A percentile compares a stretch with the other conserved stretches of the same genome.
Conservation (phyloP, 2,888 invertebrate species). For the Allacma fusca region DNA sequence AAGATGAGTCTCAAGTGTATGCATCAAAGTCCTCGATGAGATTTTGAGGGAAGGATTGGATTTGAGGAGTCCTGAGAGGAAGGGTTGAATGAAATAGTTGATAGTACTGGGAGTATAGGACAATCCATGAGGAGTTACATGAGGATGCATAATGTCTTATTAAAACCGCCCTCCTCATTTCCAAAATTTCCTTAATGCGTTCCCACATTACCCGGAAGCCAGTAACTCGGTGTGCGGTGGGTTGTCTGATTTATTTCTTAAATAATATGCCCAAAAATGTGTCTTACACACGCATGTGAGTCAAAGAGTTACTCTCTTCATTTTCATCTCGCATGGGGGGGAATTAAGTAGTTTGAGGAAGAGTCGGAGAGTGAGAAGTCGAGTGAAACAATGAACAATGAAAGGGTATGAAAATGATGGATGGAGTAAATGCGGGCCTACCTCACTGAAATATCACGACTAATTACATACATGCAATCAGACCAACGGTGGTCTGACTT, state of each 20-base stretch:
- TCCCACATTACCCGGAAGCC: conserved; percentile 38
- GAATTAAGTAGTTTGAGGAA: neutral
- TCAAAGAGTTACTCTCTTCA: neutral
- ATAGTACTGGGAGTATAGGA: neutral
- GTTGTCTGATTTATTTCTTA: conserved; percentile 35
- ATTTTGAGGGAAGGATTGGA: no score
- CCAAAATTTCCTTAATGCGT: conserved; percentile 36
- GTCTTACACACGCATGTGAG: neutral
- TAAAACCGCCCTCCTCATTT: conserved; percentile 35
- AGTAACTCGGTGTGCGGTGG: conserved; percentile 33
- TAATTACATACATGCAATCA: conserved; percentile 41
- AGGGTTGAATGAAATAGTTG: conserved; percentile 1
- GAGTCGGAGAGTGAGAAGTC: neutral
- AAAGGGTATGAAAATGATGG: conserved; percentile 43
- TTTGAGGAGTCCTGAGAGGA: no score
- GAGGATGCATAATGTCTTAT: conserved; percentile 32
- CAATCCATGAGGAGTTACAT: neutral
- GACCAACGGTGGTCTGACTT: conserved; percentile 21
- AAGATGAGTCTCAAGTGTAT: no score
- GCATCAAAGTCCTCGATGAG: no score
- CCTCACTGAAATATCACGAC: conserved; percentile 43
- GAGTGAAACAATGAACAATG: conserved; percentile 29
- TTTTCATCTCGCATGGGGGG: neutral
- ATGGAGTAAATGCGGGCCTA: conserved; percentile 36
- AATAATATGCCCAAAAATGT: conserved; percentile 31